Percentiles rank a stretch among this genome's conserved stretches.
Evolutionary conservation across 2,113 vertebrate genomes (phyloP).

Genomic region (Vicugna pacos): DNA sequence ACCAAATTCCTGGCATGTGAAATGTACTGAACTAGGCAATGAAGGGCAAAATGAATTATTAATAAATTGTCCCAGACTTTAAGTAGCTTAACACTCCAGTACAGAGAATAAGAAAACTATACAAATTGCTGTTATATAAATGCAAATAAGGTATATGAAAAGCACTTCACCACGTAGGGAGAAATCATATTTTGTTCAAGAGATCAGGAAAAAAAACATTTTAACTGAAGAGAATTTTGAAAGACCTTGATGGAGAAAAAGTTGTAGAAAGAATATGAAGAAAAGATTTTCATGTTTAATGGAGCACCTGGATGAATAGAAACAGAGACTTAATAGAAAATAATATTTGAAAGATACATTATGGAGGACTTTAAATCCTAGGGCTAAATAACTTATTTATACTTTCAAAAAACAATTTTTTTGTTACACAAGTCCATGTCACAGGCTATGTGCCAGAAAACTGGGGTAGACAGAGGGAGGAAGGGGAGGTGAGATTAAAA

Average conservation of each 20-base stretch:
- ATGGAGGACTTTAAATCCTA: background rate
- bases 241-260: background rate
- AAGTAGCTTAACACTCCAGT: background rate
- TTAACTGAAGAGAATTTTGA: constrained; percentile 18
- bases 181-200: background rate
- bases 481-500: background rate
- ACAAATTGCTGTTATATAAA: background rate
- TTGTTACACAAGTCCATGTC: background rate
- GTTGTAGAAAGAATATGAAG: background rate
- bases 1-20: background rate
- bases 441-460: background rate
- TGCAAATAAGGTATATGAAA: background rate
- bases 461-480: fast-evolving
- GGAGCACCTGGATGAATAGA: background rate
- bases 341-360: background rate
- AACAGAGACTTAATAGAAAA: background rate
- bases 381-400: background rate
- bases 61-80: background rate
- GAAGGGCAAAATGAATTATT: background rate
- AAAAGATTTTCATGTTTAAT: constrained; percentile 1
- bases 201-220: background rate
- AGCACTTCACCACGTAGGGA: background rate
- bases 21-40: background rate
- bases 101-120: background rate
- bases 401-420: background rate